Evolutionary conservation across 2,113 vertebrate genomes (phyloP).

Genomic region (Rallus limicola): DNA sequence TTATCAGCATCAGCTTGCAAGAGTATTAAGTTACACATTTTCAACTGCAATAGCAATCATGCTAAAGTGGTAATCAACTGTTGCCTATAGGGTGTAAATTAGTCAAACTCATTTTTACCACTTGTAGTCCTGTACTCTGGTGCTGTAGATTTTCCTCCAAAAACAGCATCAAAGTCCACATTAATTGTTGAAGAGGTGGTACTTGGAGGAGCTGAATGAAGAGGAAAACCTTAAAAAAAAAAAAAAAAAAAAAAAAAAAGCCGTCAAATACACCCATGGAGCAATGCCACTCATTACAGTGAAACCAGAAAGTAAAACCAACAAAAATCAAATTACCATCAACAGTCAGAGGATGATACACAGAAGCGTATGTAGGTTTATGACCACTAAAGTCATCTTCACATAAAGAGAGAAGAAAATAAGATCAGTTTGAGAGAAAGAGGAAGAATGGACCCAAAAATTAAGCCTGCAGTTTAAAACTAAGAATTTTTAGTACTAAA

Average conservation of each 20-base stretch:
- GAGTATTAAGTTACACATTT: not conserved
- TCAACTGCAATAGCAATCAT: not conserved
- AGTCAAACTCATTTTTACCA: conserved; percentile 74
- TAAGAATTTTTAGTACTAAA: not conserved
- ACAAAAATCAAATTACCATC: conserved; percentile 34
- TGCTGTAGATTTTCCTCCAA: conserved; percentile 81
- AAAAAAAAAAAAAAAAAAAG: not conserved
- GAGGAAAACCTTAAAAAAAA: conserved; percentile 61
- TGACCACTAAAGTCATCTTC: conserved; percentile 50
- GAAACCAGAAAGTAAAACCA: not conserved
- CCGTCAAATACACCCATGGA: not conserved
- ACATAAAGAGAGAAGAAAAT: conserved; percentile 21
- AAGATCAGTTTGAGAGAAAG: conserved; percentile 48
- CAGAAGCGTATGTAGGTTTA: conserved; percentile 29
- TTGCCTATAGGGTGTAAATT: not conserved
- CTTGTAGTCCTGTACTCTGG: conserved; percentile 77
- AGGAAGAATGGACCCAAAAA: not conserved
- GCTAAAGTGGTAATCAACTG: not conserved
- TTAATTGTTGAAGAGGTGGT: conserved; percentile 76
- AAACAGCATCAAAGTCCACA: conserved; percentile 92
- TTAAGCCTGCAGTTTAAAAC: not conserved
- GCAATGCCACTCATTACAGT: not conserved
- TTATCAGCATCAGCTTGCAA: not conserved
- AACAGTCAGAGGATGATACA: conserved; percentile 49
- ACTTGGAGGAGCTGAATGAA: conserved; percentile 77